Conservation (phyloP, 2,113 vertebrate species). For the Epinephelus moara region DNA sequence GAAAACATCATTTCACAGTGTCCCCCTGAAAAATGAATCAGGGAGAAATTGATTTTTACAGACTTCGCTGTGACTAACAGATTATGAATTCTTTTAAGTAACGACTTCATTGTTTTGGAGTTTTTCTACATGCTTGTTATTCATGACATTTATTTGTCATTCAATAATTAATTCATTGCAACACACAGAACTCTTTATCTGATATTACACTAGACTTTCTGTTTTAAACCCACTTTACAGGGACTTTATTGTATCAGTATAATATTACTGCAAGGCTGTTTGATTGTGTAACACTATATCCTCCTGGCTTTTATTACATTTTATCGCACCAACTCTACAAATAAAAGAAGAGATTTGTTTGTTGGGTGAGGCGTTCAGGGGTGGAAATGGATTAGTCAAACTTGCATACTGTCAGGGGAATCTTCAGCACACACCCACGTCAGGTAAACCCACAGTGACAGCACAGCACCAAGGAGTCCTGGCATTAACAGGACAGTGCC, state of each 20-base stretch:
- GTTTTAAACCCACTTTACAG: background rate
- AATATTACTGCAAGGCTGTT: slow-evolving; percentile 22
- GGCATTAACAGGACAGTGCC: background rate
- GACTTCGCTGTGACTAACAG: background rate
- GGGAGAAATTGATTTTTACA: slow-evolving; percentile 30
- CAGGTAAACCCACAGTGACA: slow-evolving; percentile 18
- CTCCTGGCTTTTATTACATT: slow-evolving; percentile 38
- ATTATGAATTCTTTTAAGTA: background rate
- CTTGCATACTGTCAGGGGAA: slow-evolving; percentile 20
- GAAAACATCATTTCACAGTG: slow-evolving; percentile 19
- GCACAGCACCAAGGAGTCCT: slow-evolving; percentile 3
- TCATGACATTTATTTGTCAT: background rate
- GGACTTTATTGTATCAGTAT: slow-evolving; percentile 28
- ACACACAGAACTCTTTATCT: background rate
- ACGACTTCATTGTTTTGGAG: background rate
- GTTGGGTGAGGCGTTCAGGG: slow-evolving; percentile 27
- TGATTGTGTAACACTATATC: slow-evolving; percentile 31
- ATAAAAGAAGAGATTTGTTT: slow-evolving; percentile 18
- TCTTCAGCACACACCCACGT: slow-evolving; percentile 28
- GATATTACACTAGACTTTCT: background rate
- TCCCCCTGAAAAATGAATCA: slow-evolving; percentile 18
- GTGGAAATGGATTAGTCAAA: slow-evolving; percentile 41
- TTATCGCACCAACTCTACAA: slow-evolving; percentile 20
- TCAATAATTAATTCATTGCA: background rate
- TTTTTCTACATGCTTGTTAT: background rate